Base-by-base conservation (phyloP, 2,888 invertebrate species). In the Rhamphomyia laevipes region DNA sequence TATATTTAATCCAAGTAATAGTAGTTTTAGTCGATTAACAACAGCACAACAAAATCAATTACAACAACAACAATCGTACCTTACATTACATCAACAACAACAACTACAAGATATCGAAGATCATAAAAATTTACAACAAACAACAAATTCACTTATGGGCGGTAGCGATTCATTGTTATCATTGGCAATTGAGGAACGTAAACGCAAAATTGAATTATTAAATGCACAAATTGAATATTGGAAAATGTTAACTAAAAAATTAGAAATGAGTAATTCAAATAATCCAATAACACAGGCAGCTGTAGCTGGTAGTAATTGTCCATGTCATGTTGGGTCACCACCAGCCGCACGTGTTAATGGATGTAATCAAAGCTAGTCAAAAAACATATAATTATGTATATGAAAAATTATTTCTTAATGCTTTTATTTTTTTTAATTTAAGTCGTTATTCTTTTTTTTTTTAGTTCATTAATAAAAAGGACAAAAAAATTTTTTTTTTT, bases 171-270 rank as follows among this genome's bases (percentile, higher is more conserved):
- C 63, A 31, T 61, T 70, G 46, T 59, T 66, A 53, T 56, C 63
- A 31, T 52, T 70, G 56, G 66, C 66, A 10, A 58, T 69, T 48
- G 70, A 69, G 57, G 70, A 69, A 57, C 61, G 68, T 7, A 65
- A 64, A 50, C 59, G 63, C 0, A 70, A 67, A 53, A 70, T 69
- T 27, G 69, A 69, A 42, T 55, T 69, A 47, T 41, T 69, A 4
- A 67, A 69, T 53, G 69, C 62, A 48, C 69, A 69, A 59, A 69
- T 70, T 31, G 66, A 67, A 18, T 69, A 69, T 47, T 69, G 69
- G 69, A 65, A 65, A 43, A 67, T 65, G 12, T 53, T 69, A 37
- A 69, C 70, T 31, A 64, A 64, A 49, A 68, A 69, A 51, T 47
- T 69, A 9, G 66, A 68, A 51, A 51, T 27, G 23, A 27, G 23